Evolutionary conservation across 1,140 invertebrate genomes (phyloP), one percentile per base, ranked within the genome.

Genomic region (Hormaphis cornu): DNA sequence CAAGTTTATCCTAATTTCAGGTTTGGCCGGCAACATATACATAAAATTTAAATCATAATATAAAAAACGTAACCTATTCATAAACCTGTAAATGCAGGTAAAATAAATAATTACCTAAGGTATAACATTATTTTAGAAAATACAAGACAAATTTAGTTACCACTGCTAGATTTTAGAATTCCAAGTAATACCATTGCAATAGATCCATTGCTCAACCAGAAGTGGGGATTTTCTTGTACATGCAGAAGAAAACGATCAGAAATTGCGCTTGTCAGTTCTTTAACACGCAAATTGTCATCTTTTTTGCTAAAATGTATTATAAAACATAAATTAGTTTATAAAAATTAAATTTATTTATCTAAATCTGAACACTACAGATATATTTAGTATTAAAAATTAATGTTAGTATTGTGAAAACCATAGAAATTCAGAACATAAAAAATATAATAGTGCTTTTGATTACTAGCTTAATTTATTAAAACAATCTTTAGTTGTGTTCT

Each of bases 231-330:
- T 22, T 81, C 77, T 16, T 77, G 76, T 33, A 95, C 82, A 37
- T 83, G 79, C 22, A 84, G 76, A 2, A 90, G 77, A 33, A 95
- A 77, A 14, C 79, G 79, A 1, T 83, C 80, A 26, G 86, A 83
- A 1, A 90, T 83, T 54, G 82, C 81, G 24, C 85, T 83, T 12
- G 87, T 76, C 6, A 96, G 80, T 79, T 97, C 93, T 37, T 85
- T 81, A 26, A 85, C 83, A 50, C 91, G 80, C 14, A 87, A 73
- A 8, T 85, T 82, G 6, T 82, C 78, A 28, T 90, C 85, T 77
- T 97, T 97, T 76, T 95, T 95, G 66, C 88, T 89, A 22, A 20
- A 54, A 70, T n/a, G n/a, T n/a, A 70, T 73, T 40, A 46, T 28
- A 33, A 37, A 50, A 71, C 20, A 28, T 20, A 63, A 30, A 26